A percentile compares a stretch with the other conserved stretches of the same genome.
phyloP scores from a whole-genome alignment of 2,888 invertebrate species.

The Pandemis heparana region DNA sequence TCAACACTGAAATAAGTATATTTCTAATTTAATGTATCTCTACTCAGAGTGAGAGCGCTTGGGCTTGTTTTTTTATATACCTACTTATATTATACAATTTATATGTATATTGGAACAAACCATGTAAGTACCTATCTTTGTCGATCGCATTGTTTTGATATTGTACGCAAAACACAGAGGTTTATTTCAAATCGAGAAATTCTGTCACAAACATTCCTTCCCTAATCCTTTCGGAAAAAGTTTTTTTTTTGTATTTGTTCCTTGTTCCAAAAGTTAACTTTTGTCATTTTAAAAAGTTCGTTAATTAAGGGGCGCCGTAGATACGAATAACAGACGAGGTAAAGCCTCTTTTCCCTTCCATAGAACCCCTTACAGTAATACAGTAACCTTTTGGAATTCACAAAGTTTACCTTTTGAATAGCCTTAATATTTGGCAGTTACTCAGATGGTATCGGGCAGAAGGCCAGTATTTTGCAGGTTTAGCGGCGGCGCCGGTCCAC shows the following conservation, averaged over 20 bases:
- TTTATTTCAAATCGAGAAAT: not conserved
- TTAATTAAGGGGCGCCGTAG: constrained; percentile 27
- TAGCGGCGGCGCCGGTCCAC: constrained; percentile 28
- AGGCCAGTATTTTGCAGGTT: constrained; percentile 41
- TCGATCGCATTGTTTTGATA: too few relatives aligned
- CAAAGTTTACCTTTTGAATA: constrained; percentile 13
- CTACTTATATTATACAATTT: too few relatives aligned
- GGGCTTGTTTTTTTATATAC: too few relatives aligned
- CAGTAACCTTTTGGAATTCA: constrained; percentile 21
- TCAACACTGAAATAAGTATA: not conserved
- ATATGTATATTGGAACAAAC: too few relatives aligned
- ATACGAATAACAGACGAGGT: constrained; percentile 16
- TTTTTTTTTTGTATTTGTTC: constrained; percentile 6
- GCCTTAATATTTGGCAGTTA: constrained; percentile 20
- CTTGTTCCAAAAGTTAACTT: constrained; percentile 17
- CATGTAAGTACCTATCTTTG: too few relatives aligned
- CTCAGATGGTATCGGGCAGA: constrained; percentile 16
- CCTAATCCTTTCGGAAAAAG: not conserved
- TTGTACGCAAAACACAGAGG: too few relatives aligned
- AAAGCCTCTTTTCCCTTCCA: not conserved
- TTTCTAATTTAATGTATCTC: not conserved
- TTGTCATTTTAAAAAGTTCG: constrained; percentile 27
- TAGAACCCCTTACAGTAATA: not conserved
- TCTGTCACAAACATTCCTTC: not conserved
- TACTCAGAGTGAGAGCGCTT: not conserved